Evolutionary conservation across 2,797 vertebrate species (phyloP).

Genomic region (Echeneis naucrates): DNA sequence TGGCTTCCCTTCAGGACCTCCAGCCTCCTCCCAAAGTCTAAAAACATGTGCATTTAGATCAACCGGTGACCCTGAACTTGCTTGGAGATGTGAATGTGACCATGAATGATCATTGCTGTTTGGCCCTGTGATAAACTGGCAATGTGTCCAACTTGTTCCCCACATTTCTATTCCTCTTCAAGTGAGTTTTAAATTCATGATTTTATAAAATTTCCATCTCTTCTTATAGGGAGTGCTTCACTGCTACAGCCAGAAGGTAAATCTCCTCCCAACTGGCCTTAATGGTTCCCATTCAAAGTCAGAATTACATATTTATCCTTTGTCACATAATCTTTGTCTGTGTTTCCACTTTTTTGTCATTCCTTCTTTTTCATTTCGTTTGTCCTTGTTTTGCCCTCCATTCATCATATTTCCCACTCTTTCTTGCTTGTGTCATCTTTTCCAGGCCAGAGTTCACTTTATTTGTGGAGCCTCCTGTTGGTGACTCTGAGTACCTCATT

Average conservation of each 20-base stretch:
- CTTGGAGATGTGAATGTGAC: too few species aligned
- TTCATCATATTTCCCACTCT: too few species aligned
- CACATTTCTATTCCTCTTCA: too few species aligned
- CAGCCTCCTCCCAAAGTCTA: too few species aligned
- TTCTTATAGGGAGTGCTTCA: slow-evolving; percentile 33
- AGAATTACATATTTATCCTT: background rate
- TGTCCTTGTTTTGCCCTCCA: too few species aligned
- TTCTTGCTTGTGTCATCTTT: background rate
- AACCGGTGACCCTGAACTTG: too few species aligned
- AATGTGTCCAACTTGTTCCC: too few species aligned
- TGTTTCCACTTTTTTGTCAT: background rate
- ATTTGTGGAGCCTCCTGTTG: slow-evolving; percentile 82
- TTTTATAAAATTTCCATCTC: background rate
- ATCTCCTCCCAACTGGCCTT: background rate
- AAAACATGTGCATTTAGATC: too few species aligned
- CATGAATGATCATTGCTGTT: too few species aligned
- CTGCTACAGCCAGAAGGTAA: slow-evolving; percentile 44
- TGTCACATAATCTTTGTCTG: background rate
- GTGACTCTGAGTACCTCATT: slow-evolving; percentile 84
- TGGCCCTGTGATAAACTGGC: too few species aligned
- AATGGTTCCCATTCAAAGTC: rapidly evolving
- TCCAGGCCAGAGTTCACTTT: slow-evolving; percentile 82
- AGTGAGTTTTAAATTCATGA: background rate
- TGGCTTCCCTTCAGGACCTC: too few species aligned
- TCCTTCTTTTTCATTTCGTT: background rate